Base-by-base conservation (phyloP, 2,888 invertebrate species). In the Parnassius smintheus region DNA sequence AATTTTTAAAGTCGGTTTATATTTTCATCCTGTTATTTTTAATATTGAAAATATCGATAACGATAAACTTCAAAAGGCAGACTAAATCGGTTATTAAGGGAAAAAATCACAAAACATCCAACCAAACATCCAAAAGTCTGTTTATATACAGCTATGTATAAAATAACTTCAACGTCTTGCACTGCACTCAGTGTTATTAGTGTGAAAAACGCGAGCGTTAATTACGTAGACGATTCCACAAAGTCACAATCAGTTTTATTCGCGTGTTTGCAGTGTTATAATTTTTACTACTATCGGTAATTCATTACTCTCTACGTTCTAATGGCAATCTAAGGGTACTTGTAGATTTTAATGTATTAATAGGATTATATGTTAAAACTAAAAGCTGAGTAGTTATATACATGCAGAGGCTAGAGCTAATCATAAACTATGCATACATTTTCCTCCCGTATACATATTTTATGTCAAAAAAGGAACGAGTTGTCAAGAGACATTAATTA, bases 391-490 rank as follows among this genome's bases (percentile, higher is more conserved):
- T 78, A 78, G 66, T 68, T 64, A 65, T 35, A 41, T 55, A 70
- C 81, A 82, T 82, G 80, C 82, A 82, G 70, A 62, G 68, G 70
- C 69, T 68, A 59, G 56, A 69, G 65, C 67, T 66, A 67, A 65
- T 67, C 72, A 73, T 74, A 73, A 76, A 74, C 68, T 72, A 68
- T 70, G 70, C 71, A 69, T 59, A 68, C 41, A 70, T 71, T 68
- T 62, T 67, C 44, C 49, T 41, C 48, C 61, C 9, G 57, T 65
- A 71, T 70, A 69, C 70, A 74, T 71, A 75, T 67, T 71, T 74
- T 72, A 74, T 68, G 69, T 61, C 50, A 61, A 64, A 64, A 51
- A 49, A 11, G 46, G 9, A 49, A 59, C 42, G 59, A 46, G 71
- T 75, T 76, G 76, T 74, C 79, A 78, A 80, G 79, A 80, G 71